Conservation (phyloP, 1,140 invertebrate genomes). For the Trichogramma pretiosum region DNA sequence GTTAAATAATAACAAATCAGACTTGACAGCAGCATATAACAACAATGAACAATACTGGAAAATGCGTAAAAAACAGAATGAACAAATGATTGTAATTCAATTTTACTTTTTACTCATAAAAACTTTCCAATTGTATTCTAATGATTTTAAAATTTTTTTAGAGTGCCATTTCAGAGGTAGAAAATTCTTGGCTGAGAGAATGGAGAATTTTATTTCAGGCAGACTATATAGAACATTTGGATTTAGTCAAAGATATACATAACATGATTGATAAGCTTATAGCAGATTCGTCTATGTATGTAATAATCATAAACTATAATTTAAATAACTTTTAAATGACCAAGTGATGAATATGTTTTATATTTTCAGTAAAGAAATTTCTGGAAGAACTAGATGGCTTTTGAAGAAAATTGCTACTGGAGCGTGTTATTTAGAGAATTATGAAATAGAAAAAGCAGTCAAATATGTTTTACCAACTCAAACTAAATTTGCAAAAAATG, state of each 20-base stretch:
- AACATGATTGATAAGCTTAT: slow-evolving; percentile 45
- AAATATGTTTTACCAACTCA: slow-evolving; percentile 38
- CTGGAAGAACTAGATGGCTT: slow-evolving; percentile 39
- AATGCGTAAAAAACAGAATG: slow-evolving; percentile 47
- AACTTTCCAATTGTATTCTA: slow-evolving; percentile 8
- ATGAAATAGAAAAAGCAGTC: slow-evolving; percentile 42
- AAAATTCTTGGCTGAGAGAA: slow-evolving; percentile 54
- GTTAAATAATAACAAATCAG: slow-evolving; percentile 29
- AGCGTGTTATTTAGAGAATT: slow-evolving; percentile 29
- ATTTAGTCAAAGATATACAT: slow-evolving; percentile 27
- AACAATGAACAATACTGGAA: slow-evolving; percentile 49
- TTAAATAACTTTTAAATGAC: slow-evolving; percentile 14
- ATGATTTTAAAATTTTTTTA: slow-evolving; percentile 25
- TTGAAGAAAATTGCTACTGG: slow-evolving; percentile 43
- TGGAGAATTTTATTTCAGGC: slow-evolving; percentile 55
- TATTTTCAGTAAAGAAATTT: slow-evolving; percentile 33
- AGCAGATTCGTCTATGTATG: slow-evolving; percentile 39
- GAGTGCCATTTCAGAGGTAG: slow-evolving; percentile 51
- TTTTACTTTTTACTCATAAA: slow-evolving; percentile 7
- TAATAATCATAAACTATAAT: slow-evolving; percentile 10
- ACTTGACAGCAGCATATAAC: slow-evolving; percentile 29
- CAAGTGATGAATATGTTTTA: not conserved
- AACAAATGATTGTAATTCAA: slow-evolving; percentile 49
- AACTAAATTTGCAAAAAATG: slow-evolving; percentile 41
- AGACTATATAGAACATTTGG: slow-evolving; percentile 40